phyloP scores from a whole-genome alignment of 2,888 invertebrate genomes.

The Sipha maydis region DNA sequence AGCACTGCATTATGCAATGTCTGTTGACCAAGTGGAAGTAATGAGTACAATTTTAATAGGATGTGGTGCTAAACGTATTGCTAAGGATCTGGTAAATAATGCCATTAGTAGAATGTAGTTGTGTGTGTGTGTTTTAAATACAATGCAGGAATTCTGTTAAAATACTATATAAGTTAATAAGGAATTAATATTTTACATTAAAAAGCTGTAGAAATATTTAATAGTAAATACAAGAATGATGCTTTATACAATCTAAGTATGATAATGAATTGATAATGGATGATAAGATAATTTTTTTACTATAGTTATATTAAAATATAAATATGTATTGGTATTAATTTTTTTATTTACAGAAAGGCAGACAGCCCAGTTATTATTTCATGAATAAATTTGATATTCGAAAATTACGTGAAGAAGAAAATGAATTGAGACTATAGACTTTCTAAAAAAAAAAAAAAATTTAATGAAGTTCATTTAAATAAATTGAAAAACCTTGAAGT shows the following conservation, averaged over 20 bases:
- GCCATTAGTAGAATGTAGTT: too few species aligned
- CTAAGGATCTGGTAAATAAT: conserved; percentile 78
- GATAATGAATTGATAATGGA: not conserved
- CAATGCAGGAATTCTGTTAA: too few species aligned
- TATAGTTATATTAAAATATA: too few species aligned
- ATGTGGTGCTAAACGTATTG: conserved; percentile 83
- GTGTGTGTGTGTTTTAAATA: too few species aligned
- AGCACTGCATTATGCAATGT: conserved; percentile 91
- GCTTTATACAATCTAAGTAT: not conserved
- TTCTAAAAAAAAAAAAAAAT: not conserved
- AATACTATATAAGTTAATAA: too few species aligned
- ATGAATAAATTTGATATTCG: conserved; percentile 91
- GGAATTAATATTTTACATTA: too few species aligned
- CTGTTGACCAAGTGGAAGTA: conserved; percentile 83
- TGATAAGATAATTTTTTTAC: not conserved
- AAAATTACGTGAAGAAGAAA: conserved; percentile 85
- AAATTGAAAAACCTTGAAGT: not conserved
- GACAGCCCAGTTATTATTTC: conserved; percentile 91
- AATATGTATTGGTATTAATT: not conserved
- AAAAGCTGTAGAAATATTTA: too few species aligned
- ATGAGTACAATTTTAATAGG: conserved; percentile 83
- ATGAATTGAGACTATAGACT: conserved; percentile 65
- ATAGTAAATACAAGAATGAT: too few species aligned
- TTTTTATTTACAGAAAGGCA: conserved; percentile 74
- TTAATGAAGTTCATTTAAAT: not conserved